Percentiles rank a stretch among this genome's conserved stretches.
These are phyloP conservation scores for Lamellibrachia luymesi DNA, from an alignment of 1,140 invertebrate genomes.

Conservation along the genomic window DNA sequence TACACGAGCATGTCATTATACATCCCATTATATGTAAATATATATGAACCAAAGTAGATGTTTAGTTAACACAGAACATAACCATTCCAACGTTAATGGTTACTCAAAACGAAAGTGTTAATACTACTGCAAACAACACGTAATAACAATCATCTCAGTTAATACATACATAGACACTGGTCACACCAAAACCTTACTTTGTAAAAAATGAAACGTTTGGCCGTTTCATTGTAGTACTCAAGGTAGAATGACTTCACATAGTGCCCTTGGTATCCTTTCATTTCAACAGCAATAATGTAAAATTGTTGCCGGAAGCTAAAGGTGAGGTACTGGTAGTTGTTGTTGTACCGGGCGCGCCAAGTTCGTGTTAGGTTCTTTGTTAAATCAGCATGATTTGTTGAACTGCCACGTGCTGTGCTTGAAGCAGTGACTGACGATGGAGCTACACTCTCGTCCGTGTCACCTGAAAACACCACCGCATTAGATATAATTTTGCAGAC, in stretches of 20 bases:
- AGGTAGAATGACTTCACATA: not conserved
- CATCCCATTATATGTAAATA: no score
- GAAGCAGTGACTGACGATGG: not conserved
- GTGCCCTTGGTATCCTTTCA: not conserved
- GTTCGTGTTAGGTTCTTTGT: not conserved
- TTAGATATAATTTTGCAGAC: not conserved
- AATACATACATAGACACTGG: no score
- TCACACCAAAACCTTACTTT: not conserved
- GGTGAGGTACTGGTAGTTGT: not conserved
- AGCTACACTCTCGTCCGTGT: not conserved
- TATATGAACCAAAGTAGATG: no score
- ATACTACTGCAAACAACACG: no score
- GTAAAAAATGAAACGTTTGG: not conserved
- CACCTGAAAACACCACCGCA: not conserved
- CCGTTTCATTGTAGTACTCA: not conserved
- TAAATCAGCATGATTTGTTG: not conserved
- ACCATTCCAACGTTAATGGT: no score
- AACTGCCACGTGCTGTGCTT: not conserved
- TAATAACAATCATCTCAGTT: no score
- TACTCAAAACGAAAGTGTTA: no score
- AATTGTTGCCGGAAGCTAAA: not conserved
- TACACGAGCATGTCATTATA: no score
- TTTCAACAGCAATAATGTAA: not conserved
- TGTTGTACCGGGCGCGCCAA: not conserved
- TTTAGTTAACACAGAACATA: no score